Percentiles rank a stretch among this genome's conserved stretches.
Conservation (phyloP, 2,888 invertebrate genomes). For the Rotaria macrura region DNA sequence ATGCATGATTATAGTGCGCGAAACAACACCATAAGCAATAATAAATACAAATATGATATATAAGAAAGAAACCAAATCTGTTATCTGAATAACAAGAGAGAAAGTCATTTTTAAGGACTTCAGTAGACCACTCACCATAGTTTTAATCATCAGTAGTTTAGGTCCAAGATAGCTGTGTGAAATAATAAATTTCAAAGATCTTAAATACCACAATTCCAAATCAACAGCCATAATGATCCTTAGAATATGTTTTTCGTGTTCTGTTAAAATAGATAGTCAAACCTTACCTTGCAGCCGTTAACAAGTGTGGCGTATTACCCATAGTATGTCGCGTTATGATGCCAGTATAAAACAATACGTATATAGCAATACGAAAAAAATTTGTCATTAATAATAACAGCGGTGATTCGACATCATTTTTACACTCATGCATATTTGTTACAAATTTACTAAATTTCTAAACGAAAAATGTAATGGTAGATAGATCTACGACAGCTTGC, state of each 20-base stretch:
- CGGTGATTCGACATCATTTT: neutral
- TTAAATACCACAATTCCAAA: neutral
- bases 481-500: neutral
- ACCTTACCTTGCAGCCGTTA: neutral
- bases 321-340: neutral
- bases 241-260: neutral
- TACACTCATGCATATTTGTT: neutral
- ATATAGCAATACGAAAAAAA: neutral
- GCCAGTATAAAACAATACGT: neutral
- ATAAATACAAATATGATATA: constrained; percentile 7
- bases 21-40: neutral
- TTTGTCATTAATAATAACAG: neutral
- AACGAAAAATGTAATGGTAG: neutral
- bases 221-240: neutral
- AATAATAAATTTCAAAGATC: neutral
- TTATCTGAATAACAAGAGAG: neutral
- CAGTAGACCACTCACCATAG: neutral
- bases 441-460: neutral
- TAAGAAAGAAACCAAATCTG: neutral
- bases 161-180: neutral
- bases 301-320: neutral
- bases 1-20: neutral
- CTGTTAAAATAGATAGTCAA: neutral
- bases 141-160: neutral
- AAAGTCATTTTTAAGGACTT: neutral